Conservation (phyloP, 2,888 invertebrate genomes). For the Buathra laborator region DNA sequence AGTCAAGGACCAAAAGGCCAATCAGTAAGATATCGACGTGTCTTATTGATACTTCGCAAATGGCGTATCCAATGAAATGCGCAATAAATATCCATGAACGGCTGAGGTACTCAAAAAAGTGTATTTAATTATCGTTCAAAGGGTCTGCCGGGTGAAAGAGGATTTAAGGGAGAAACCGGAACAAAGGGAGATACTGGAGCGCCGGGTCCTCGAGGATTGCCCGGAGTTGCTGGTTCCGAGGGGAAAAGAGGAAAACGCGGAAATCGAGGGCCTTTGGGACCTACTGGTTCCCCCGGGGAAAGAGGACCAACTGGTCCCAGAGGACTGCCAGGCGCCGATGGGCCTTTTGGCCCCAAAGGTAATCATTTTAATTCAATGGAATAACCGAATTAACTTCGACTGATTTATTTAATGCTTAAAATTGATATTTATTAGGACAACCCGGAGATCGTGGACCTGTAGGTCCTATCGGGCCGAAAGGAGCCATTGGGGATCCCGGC, state of each 20-base stretch:
- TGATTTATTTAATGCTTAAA: background rate
- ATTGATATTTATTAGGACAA: conserved; percentile 84
- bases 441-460: conserved; percentile 89
- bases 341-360: conserved; percentile 91
- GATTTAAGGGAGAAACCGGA: conserved; percentile 92
- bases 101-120: conserved; percentile 38
- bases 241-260: conserved; percentile 94
- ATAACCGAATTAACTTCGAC: background rate
- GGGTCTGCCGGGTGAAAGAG: conserved; percentile 93
- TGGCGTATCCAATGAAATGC: background rate
- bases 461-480: conserved; percentile 87
- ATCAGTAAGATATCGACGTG: conserved; percentile 86
- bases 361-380: conserved; percentile 37
- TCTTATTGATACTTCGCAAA: background rate
- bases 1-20: conserved; percentile 91
- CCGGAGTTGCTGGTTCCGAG: conserved; percentile 91
- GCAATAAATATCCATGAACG: background rate
- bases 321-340: conserved; percentile 92
- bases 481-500: conserved; percentile 88
- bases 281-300: conserved; percentile 91
- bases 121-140: conserved; percentile 77
- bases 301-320: conserved; percentile 89
- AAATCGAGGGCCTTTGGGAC: conserved; percentile 91
- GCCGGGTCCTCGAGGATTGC: conserved; percentile 91
- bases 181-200: conserved; percentile 91